These are phyloP conservation scores for Mesochorus sp. DNA, from an alignment of 2,888 invertebrate species.

Conservation along the genomic window DNA sequence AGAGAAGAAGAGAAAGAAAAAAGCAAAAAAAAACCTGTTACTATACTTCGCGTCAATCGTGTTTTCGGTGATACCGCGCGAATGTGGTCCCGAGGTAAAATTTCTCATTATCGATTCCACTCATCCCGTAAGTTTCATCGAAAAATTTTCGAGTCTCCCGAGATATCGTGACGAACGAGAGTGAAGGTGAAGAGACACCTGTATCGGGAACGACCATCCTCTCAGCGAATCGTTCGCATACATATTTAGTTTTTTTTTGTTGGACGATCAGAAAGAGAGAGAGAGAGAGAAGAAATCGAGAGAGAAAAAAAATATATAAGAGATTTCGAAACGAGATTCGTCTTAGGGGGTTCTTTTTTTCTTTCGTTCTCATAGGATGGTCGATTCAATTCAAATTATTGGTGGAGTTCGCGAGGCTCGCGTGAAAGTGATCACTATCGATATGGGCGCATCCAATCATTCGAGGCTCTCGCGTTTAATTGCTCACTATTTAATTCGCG, in stretches of 20 bases:
- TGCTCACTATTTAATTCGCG: conserved; percentile 18
- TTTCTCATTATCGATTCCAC: background rate
- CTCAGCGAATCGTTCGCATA: conserved; percentile 54
- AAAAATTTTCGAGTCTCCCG: background rate
- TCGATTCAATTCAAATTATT: conserved; percentile 21
- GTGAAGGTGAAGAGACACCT: conserved; percentile 61
- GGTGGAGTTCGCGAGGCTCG: background rate
- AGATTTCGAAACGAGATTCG: background rate
- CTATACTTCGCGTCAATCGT: background rate
- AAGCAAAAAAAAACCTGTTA: background rate
- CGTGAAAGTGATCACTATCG: conserved; percentile 18
- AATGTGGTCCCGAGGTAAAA: conserved; percentile 3
- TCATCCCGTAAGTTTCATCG: conserved; percentile 22
- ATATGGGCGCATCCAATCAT: conserved; percentile 1
- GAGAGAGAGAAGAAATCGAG: conserved; percentile 6
- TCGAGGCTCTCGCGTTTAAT: conserved; percentile 7
- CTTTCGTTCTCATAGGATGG: background rate
- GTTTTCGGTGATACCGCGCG: conserved; percentile 38
- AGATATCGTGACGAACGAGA: conserved; percentile 21
- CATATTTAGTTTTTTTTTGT: conserved; percentile 29
- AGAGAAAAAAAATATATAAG: background rate
- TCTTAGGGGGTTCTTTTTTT: background rate
- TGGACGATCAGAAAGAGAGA: conserved; percentile 25
- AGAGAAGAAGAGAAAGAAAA: no score
- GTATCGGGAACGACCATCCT: conserved; percentile 66